These are phyloP conservation scores for Origma solitaria DNA, from an alignment of 2,113 vertebrate genomes.

Conservation along the genomic window DNA sequence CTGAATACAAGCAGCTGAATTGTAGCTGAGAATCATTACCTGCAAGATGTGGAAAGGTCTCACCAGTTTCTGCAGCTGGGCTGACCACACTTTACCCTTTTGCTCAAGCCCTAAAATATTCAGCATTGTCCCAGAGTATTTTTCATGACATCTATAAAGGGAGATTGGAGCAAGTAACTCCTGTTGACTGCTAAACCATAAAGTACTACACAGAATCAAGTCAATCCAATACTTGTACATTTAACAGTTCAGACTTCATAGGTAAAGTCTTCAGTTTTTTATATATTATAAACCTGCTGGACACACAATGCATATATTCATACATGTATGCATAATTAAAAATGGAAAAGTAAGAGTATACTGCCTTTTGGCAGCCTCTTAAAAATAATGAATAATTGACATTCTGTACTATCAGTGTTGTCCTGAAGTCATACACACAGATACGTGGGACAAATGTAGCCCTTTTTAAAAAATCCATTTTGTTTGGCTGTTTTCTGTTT, in stretches of 20 bases:
- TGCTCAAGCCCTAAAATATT: not conserved
- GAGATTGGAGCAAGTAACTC: not conserved
- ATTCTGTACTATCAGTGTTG: not conserved
- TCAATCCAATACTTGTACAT: not conserved
- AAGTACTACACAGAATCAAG: not conserved
- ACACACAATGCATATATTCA: not conserved
- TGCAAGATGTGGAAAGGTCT: not conserved
- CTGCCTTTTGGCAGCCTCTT: not conserved
- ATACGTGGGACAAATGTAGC: not conserved
- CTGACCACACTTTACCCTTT: not conserved
- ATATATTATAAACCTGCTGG: not conserved
- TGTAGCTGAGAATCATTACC: not conserved
- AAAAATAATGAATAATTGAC: not conserved
- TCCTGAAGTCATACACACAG: not conserved
- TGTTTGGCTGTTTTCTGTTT: not conserved
- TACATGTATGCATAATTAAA: not conserved
- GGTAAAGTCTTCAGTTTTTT: not conserved
- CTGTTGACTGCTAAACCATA: not conserved
- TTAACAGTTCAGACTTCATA: not conserved
- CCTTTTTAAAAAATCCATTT: not conserved
- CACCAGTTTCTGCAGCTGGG: not conserved
- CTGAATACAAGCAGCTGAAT: not conserved
- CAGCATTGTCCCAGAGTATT: not conserved
- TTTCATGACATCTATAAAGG: not conserved
- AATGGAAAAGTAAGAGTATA: not conserved